Evolutionary conservation across 1,140 invertebrate species (phyloP), one percentile per base, ranked within the genome.

Genomic region (Drosophila tropicalis): DNA sequence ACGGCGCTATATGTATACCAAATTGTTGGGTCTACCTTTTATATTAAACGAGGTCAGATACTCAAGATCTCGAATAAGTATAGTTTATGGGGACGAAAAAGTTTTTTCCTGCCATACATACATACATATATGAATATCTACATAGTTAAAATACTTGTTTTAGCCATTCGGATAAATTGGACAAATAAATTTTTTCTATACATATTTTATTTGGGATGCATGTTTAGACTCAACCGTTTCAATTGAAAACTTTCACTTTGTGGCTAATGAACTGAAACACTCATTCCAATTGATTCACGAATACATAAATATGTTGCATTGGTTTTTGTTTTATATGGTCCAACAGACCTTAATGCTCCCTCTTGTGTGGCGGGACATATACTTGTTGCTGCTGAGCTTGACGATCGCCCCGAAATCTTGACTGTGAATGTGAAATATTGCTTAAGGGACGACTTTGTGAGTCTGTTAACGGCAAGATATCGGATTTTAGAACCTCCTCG

Each of bases 401-500:
- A 25, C 92, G 91, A 60, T 92, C 91, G 40, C 81, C 74, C 10
- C 92, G 82, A 71, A 72, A 90, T 15, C 91, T 83, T 34, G 72
- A 40, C 32, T 60, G 70, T 15, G 56, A 41, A 41, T 69, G 73
- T 25, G 63, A 57, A 7, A 71, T 72, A 40, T 84, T 85, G 62
- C 77, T 89, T 1, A 92, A 62, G 4, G 86, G 81, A 19, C 79
- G 73, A 58, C 91, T 79, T 19, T 91, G 79, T 1, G 74, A 92
- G 75, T 94, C 93, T 2, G 93, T 94, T 65, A 95, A 94, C 5
- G 96, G 96, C 90, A 96, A 93, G 90, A 96, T 96, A 92, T 97
- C 96, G 13, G 93, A 92, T 91, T 96, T 95, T 4, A 96, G 92
- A 13, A 98, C 96, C 93, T 98, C 97, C 92, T 98, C 97, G 76